These are phyloP conservation scores for Megaceryle torquata DNA, from an alignment of 2,113 vertebrate species.

Conservation along the genomic window DNA sequence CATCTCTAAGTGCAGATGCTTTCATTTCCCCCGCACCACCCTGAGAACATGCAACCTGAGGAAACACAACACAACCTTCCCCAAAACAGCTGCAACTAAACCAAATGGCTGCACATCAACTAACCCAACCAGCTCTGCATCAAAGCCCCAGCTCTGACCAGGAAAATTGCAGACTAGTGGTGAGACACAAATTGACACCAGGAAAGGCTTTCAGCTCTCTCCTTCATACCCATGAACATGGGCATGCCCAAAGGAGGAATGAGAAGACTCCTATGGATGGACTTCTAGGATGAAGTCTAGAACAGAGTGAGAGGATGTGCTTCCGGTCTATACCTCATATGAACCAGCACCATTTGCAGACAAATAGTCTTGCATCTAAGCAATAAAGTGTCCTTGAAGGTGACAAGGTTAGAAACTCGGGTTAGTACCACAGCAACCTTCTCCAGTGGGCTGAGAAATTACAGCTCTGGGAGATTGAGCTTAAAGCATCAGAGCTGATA, in stretches of 20 bases:
- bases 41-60: not conserved
- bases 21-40: not conserved
- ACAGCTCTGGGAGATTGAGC: not conserved
- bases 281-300: not conserved
- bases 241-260: not conserved
- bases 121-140: not conserved
- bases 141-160: not conserved
- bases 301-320: not conserved
- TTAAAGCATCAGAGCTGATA: not conserved
- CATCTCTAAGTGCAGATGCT: not conserved
- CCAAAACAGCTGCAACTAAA: not conserved
- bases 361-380: not conserved
- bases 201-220: not conserved
- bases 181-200: not conserved
- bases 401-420: rapidly evolving
- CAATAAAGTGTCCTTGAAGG: not conserved
- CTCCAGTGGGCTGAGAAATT: not conserved
- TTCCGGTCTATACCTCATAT: rapidly evolving
- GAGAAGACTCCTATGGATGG: not conserved
- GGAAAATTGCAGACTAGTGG: not conserved
- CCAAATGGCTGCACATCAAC: not conserved
- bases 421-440: not conserved
- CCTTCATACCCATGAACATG: not conserved
- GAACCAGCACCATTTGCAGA: not conserved
- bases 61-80: not conserved